Conservation (phyloP, 2,113 vertebrate species). For the Lepus americanus region DNA sequence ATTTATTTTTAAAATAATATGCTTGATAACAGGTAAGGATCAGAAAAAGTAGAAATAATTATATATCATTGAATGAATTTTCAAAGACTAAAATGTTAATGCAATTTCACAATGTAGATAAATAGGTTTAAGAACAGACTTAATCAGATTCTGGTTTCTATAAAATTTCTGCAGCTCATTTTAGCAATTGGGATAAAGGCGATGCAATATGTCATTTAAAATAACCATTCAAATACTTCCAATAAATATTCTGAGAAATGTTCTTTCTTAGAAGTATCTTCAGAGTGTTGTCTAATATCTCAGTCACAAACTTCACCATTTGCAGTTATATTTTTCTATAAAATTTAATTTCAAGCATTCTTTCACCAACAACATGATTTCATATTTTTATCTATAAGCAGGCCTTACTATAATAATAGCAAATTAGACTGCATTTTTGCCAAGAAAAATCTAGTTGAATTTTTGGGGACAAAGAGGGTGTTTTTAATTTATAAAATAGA, state of each 20-base stretch:
- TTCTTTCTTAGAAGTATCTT: conserved; percentile 2
- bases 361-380: not conserved
- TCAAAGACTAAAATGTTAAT: conserved; percentile 31
- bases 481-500: conserved; percentile 43
- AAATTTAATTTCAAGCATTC: conserved; percentile 39
- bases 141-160: conserved; percentile 40
- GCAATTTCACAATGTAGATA: not conserved
- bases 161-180: conserved; percentile 30
- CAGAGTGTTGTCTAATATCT: conserved; percentile 4
- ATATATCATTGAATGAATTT: not conserved
- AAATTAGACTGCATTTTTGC: conserved; percentile 1
- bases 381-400: conserved; percentile 20
- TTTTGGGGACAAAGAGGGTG: not conserved
- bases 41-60: conserved; percentile 1
- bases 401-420: not conserved
- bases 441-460: not conserved
- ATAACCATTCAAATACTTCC: conserved; percentile 5
- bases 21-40: not conserved
- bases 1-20: conserved; percentile 1
- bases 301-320: not conserved
- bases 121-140: conserved; percentile 1
- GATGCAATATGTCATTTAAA: conserved; percentile 36
- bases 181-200: conserved; percentile 11
- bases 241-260: conserved; percentile 15
- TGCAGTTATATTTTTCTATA: not conserved